Percentiles rank a stretch among this genome's conserved stretches.
These are phyloP conservation scores for Bicyclus anynana DNA, from an alignment of 1,140 invertebrate species.

Conservation along the genomic window DNA sequence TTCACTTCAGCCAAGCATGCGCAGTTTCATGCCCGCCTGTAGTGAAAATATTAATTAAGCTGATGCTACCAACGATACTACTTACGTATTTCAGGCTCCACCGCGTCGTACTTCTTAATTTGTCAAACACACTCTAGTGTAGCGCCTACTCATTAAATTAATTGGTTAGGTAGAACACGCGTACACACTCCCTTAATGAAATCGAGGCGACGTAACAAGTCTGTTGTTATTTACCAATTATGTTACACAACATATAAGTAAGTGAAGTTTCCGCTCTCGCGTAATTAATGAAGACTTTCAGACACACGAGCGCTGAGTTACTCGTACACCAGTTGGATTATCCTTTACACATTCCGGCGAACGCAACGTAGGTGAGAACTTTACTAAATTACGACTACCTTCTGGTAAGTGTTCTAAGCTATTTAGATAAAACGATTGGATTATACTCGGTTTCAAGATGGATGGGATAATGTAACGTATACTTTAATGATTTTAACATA, in stretches of 20 bases:
- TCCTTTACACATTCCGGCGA: slow-evolving; percentile 12
- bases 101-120: background rate
- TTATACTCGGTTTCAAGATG: too few relatives aligned
- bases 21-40: too few relatives aligned
- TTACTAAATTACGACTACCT: background rate
- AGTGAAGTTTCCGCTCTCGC: slow-evolving; percentile 34
- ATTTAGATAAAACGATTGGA: background rate
- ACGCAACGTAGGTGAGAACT: background rate
- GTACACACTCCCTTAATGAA: slow-evolving; percentile 32
- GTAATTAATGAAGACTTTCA: slow-evolving; percentile 51
- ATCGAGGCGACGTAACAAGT: slow-evolving; percentile 31
- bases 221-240: slow-evolving; percentile 52
- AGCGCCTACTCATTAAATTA: slow-evolving; percentile 13
- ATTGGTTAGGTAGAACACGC: slow-evolving; percentile 16
- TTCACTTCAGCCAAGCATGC: too few relatives aligned
- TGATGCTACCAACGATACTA: too few relatives aligned
- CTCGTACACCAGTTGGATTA: slow-evolving; percentile 38
- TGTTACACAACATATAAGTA: slow-evolving; percentile 31
- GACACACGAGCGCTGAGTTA: slow-evolving; percentile 35
- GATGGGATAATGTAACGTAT: too few relatives aligned
- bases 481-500: too few relatives aligned
- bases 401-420: background rate
- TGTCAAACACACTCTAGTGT: background rate
- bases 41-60: too few relatives aligned
- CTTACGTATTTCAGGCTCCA: background rate